Percentiles rank a stretch among this genome's conserved stretches.
These are phyloP conservation scores for Eucriotettix oculatus DNA, from an alignment of 2,888 invertebrate genomes.

Conservation along the genomic window DNA sequence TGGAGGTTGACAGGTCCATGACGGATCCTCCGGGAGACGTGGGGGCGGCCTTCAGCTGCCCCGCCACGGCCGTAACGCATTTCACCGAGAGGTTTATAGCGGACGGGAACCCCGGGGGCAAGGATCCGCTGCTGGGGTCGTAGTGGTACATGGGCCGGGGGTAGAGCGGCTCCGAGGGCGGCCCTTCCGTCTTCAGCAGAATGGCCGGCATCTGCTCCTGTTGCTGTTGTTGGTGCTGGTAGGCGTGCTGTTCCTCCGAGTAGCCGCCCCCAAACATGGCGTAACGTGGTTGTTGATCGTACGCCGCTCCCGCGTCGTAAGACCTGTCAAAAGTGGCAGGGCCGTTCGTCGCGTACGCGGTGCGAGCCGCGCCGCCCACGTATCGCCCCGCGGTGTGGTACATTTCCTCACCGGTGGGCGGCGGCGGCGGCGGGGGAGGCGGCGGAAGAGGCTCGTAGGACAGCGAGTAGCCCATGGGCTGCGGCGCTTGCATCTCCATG, in stretches of 20 bases:
- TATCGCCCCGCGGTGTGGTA: slow-evolving; percentile 8
- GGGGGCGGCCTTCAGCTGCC: slow-evolving; percentile 28
- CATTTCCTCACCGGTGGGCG: slow-evolving; percentile 10
- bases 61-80: slow-evolving; percentile 51
- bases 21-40: slow-evolving; percentile 62
- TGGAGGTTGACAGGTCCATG: slow-evolving; percentile 74
- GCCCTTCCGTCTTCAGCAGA: slow-evolving; percentile 47
- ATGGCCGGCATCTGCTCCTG: slow-evolving; percentile 36
- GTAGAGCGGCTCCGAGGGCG: slow-evolving; percentile 34
- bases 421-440: slow-evolving; percentile 27
- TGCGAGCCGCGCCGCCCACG: slow-evolving; percentile 21
- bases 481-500: slow-evolving; percentile 39
- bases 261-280: slow-evolving; percentile 7
- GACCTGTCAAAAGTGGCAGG: slow-evolving; percentile 23
- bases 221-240: slow-evolving; percentile 16
- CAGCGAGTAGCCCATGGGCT: slow-evolving; percentile 25
- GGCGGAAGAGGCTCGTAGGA: slow-evolving; percentile 23
- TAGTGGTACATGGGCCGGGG: slow-evolving; percentile 63
- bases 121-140: slow-evolving; percentile 46
- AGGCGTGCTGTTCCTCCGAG: neutral
- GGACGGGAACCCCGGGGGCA: slow-evolving; percentile 48
- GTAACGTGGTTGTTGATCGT: slow-evolving; percentile 25
- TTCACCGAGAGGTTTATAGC: slow-evolving; percentile 75
- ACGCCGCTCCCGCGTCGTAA: slow-evolving; percentile 38
- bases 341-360: slow-evolving; percentile 15